Conservation (phyloP, 2,113 vertebrate species). For the Odocoileus hemionus region DNA sequence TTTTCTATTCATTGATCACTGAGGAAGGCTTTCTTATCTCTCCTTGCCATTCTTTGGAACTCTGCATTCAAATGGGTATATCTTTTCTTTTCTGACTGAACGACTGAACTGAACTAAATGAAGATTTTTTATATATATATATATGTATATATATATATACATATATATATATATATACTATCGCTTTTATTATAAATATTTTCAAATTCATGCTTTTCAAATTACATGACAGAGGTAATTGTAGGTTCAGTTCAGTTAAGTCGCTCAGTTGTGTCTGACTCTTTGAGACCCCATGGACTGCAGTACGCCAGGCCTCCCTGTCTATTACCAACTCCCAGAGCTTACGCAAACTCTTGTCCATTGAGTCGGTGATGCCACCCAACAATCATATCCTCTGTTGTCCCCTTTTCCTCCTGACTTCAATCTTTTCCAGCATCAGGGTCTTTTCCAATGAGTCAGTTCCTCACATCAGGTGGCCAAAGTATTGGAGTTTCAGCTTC, state of each 20-base stretch:
- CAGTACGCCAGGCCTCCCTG: background rate
- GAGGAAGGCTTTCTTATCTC: background rate
- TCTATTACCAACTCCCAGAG: background rate
- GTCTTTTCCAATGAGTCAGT: background rate
- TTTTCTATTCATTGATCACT: background rate
- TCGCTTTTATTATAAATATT: background rate
- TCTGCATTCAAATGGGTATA: background rate
- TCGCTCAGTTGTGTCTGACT: fast-evolving
- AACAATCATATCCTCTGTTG: background rate
- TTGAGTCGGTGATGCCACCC: background rate
- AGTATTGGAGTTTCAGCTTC: background rate
- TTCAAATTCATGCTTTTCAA: background rate
- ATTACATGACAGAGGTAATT: background rate
- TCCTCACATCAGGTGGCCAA: background rate
- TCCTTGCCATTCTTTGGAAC: background rate
- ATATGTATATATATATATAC: background rate
- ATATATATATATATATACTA: background rate
- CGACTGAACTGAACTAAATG: background rate
- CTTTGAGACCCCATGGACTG: background rate
- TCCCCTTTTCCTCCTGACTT: background rate
- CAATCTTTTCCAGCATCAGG: background rate
- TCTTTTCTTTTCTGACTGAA: background rate
- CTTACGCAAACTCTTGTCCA: background rate
- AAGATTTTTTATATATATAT: background rate
- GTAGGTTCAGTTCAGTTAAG: background rate